A percentile compares a stretch with the other conserved stretches of the same genome.
Conservation (phyloP, 1,140 invertebrate species). For the Neodiprion virginianus region DNA sequence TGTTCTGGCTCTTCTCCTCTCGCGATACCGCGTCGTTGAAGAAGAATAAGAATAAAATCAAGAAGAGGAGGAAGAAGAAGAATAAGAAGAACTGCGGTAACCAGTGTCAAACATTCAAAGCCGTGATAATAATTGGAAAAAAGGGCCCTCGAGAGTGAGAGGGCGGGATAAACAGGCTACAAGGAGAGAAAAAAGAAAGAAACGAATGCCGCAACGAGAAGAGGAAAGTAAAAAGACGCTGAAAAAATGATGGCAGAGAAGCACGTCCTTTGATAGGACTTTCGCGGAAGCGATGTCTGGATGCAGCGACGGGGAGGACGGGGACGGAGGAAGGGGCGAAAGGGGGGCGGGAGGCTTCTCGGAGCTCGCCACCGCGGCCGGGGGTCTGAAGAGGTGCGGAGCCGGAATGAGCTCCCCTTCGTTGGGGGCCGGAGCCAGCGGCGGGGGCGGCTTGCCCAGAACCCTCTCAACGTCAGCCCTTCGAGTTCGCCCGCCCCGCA, state of each 20-base stretch:
- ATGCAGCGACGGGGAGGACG: constrained; percentile 29
- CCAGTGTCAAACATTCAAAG: too few relatives aligned
- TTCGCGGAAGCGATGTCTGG: constrained; percentile 44
- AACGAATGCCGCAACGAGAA: neutral
- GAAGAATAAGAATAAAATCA: neutral
- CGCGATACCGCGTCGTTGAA: neutral
- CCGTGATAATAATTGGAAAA: too few relatives aligned
- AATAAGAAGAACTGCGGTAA: too few relatives aligned
- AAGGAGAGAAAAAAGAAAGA: neutral
- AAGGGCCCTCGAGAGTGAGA: too few relatives aligned
- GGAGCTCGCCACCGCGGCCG: constrained; percentile 53
- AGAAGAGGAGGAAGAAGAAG: too few relatives aligned
- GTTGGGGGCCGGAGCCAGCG: constrained; percentile 48
- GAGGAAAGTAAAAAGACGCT: neutral
- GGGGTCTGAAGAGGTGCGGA: constrained; percentile 62
- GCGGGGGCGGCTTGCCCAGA: constrained; percentile 66
- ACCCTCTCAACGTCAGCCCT: constrained; percentile 82
- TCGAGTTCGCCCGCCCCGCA: constrained; percentile 72
- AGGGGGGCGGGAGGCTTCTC: constrained; percentile 52
- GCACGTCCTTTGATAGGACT: constrained; percentile 6
- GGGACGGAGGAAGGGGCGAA: constrained; percentile 31
- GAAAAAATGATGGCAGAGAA: neutral
- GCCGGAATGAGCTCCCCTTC: constrained; percentile 62
- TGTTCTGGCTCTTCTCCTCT: neutral
- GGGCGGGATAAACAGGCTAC: too few relatives aligned